phyloP scores from a whole-genome alignment of 2,113 vertebrate species.

The Thamnophis sirtalis region DNA sequence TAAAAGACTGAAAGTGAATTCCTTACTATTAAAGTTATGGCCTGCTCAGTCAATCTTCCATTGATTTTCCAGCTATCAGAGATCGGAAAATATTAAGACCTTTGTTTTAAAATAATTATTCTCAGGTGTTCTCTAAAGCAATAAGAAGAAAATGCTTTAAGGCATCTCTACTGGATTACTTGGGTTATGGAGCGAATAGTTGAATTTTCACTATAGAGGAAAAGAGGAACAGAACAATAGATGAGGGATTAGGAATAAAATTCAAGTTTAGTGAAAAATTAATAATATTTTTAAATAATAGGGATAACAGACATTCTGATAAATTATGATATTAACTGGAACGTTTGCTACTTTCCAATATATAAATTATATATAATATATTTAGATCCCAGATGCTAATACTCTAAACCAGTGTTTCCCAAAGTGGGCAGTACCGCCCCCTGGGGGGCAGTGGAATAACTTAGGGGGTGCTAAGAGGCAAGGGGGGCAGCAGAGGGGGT shows the following conservation, averaged over 20 bases:
- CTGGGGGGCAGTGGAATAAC: too few species aligned
- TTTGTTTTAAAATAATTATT: neutral
- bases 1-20: neutral
- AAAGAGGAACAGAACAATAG: neutral
- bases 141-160: neutral
- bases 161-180: neutral
- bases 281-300: neutral
- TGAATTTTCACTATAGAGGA: neutral
- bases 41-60: neutral
- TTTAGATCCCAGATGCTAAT: neutral
- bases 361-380: too few species aligned
- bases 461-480: too few species aligned
- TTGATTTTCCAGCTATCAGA: neutral
- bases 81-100: neutral
- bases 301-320: too few species aligned
- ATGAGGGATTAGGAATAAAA: neutral
- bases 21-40: neutral
- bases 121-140: neutral
- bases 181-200: neutral
- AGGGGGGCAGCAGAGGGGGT: too few species aligned
- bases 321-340: too few species aligned
- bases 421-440: too few species aligned
- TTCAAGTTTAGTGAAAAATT: neutral
- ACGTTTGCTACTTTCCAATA: too few species aligned
- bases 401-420: too few species aligned